These are phyloP conservation scores for Mycteria americana DNA, from an alignment of 2,797 vertebrate genomes.

Conservation along the genomic window DNA sequence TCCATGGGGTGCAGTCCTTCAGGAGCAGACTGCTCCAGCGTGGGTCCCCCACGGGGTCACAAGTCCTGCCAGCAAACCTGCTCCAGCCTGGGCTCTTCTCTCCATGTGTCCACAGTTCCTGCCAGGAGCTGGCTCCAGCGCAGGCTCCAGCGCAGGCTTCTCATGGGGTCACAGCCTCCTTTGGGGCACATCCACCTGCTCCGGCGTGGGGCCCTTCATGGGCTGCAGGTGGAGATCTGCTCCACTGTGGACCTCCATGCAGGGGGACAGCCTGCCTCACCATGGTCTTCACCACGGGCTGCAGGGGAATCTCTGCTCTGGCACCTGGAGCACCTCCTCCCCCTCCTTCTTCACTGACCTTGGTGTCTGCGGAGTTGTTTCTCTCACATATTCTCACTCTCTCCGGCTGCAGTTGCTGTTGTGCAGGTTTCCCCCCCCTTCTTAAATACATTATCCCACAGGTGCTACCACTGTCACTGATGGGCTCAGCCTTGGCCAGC, in stretches of 20 bases:
- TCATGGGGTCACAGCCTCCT: not conserved
- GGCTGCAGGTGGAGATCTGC: not conserved
- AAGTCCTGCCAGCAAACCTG: not conserved
- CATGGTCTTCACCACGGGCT: not conserved
- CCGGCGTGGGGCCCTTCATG: rapidly evolving
- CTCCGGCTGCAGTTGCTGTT: not conserved
- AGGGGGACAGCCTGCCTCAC: not conserved
- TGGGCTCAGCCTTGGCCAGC: not conserved
- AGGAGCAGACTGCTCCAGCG: not conserved
- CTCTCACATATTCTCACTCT: not conserved
- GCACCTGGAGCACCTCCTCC: not conserved
- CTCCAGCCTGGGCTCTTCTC: too few relatives aligned
- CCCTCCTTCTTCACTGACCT: not conserved
- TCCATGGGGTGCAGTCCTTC: not conserved
- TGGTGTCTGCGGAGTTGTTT: not conserved
- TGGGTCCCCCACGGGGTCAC: not conserved
- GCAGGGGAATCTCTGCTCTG: not conserved
- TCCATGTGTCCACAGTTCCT: not conserved
- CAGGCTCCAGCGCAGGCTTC: rapidly evolving
- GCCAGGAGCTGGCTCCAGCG: not conserved
- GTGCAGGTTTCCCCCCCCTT: not conserved
- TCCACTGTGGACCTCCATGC: not conserved
- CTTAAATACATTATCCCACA: not conserved
- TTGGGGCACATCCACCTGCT: not conserved
- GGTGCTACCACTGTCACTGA: rapidly evolving